Evolutionary conservation across 2,888 invertebrate species (phyloP).

Genomic region (Protodeltote pygarga): DNA sequence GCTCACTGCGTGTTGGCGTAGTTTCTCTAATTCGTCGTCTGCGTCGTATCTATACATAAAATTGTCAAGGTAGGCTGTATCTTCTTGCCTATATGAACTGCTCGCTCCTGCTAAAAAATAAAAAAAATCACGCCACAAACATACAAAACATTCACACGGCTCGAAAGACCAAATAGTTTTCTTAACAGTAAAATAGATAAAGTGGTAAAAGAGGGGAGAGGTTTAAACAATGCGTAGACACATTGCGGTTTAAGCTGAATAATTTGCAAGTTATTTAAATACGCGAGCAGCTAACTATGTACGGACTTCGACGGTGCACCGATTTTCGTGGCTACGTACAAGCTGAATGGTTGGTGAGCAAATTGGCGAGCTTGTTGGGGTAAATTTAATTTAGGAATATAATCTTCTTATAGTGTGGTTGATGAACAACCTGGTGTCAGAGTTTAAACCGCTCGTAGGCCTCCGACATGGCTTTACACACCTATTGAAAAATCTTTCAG

Average conservation of each 20-base stretch:
- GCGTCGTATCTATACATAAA: too few relatives aligned
- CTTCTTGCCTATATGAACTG: too few relatives aligned
- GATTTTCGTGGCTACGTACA: slow-evolving; percentile 50
- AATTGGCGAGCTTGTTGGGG: background rate
- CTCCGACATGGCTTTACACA: too few relatives aligned
- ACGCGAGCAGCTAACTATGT: slow-evolving; percentile 59
- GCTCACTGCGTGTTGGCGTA: too few relatives aligned
- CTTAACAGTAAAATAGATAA: slow-evolving; percentile 41
- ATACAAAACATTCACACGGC: slow-evolving; percentile 5
- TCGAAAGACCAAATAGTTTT: background rate
- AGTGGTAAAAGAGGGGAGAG: slow-evolving; percentile 43
- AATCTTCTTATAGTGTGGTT: too few relatives aligned
- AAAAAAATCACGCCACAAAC: background rate
- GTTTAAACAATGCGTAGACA: slow-evolving; percentile 52
- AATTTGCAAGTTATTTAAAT: slow-evolving; percentile 69
- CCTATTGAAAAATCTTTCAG: too few relatives aligned
- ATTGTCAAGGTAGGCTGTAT: too few relatives aligned
- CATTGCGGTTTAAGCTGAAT: slow-evolving; percentile 40
- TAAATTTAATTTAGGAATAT: too few relatives aligned
- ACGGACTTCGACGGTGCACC: slow-evolving; percentile 44
- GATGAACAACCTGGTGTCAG: too few relatives aligned
- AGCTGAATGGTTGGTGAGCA: background rate
- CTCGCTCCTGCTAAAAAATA: too few relatives aligned
- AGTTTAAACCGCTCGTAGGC: too few relatives aligned
- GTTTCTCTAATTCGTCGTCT: too few relatives aligned